Conservation (phyloP, 2,888 invertebrate genomes). For the Lasioglossum leucozonium region DNA sequence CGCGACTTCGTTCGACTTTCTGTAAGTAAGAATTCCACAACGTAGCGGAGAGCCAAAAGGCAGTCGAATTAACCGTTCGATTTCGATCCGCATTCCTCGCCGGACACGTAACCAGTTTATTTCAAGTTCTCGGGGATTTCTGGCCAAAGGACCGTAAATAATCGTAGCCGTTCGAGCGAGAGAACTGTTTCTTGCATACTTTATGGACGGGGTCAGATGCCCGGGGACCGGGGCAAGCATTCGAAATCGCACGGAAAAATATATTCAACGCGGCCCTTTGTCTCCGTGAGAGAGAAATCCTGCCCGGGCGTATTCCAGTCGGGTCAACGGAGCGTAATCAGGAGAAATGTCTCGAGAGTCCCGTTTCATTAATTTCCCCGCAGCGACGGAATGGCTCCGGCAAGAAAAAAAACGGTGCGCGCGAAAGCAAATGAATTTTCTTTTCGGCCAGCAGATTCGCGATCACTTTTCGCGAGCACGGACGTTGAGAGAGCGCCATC, state of each 20-base stretch:
- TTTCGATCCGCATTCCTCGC: conserved; percentile 50
- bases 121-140: not conserved
- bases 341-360: conserved; percentile 16
- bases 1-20: conserved; percentile 25
- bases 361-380: conserved; percentile 32
- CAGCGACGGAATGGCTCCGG: conserved; percentile 7
- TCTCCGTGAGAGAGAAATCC: conserved; percentile 19
- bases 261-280: not conserved
- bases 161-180: not conserved
- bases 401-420: not conserved
- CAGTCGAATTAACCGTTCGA: conserved; percentile 11
- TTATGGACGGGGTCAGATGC: not conserved
- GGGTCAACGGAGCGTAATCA: conserved; percentile 13
- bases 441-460: not conserved
- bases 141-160: not conserved
- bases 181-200: not conserved
- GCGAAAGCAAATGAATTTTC: conserved; percentile 21
- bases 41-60: conserved; percentile 7
- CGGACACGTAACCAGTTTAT: conserved; percentile 10
- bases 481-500: not conserved
- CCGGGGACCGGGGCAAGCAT: not conserved
- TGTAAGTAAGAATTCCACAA: conserved; percentile 31
- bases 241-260: conserved; percentile 5
- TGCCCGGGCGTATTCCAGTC: conserved; percentile 1
- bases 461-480: not conserved